Evolutionary conservation across 1,140 invertebrate genomes (phyloP), one percentile per base, ranked within the genome.

Genomic region (Drosophila novamexicana): DNA sequence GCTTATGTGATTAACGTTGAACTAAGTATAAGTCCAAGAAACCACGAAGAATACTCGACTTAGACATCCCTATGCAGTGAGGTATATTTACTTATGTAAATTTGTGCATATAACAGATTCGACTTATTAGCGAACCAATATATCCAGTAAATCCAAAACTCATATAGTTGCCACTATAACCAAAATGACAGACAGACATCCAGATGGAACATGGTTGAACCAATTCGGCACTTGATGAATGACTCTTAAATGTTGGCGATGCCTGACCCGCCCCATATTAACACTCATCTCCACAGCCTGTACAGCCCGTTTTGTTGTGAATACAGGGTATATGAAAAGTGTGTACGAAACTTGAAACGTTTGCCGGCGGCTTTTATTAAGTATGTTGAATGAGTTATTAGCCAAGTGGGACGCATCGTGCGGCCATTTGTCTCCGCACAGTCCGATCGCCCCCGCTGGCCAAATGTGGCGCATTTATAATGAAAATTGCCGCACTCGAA

Each of bases 401-500:
- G 64, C 37, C 45, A 58, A 67, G 53, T 57, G 34, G 34, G 12
- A 22, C 42, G 53, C 42, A 39, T 57, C 42, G 53, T 57, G 54
- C 44, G 45, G 29, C n/a, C 50, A 65, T 65, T 65, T 65, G 62
- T 65, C 62, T 65, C 49, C 42, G 37, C 53, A n/a, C 29, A 14
- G 40, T 22, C 32, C 39, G 50, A 54, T 65, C 62, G 62, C 65
- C 36, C 54, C 65, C 65, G 36, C 54, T 59, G 54, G 65, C 65
- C 54, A 58, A 59, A 59, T 67, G 54, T 16, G n/a, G 1, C 36
- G 65, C 54, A 67, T 66, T 66, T 49, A 49, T 66, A 57, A 49
- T 32, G 22, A 39, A 37, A 66, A 66, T 34, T 40, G 49, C 56
- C 50, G 42, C 42, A 12, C 12, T 14, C 29, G 39, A 29, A 3